Evolutionary conservation across 2,888 invertebrate genomes (phyloP).

Genomic region (Zaprionus bogoriensis): DNA sequence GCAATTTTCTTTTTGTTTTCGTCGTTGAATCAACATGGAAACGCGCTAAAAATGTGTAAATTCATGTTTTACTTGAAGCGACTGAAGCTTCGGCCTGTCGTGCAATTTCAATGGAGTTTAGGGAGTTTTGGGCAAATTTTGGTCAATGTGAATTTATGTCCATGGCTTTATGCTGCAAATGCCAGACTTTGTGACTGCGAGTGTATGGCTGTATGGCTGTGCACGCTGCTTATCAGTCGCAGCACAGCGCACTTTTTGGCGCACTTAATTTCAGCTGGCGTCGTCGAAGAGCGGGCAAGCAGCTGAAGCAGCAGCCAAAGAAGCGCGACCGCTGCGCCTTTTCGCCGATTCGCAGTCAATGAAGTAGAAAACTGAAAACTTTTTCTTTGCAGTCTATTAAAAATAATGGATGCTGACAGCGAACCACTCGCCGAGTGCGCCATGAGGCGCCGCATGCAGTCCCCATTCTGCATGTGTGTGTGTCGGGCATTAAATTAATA

Average conservation of each 20-base stretch:
- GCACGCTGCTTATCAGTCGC: conserved; percentile 63
- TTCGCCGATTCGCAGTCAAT: conserved; percentile 71
- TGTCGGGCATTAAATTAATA: conserved; percentile 58
- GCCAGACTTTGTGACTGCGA: conserved; percentile 35
- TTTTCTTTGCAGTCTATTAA: conserved; percentile 74
- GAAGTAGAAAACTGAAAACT: conserved; percentile 77
- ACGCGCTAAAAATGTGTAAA: conserved; percentile 18
- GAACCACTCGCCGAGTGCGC: conserved; percentile 52
- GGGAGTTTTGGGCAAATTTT: conserved; percentile 13
- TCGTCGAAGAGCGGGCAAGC: background rate
- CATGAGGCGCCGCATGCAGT: conserved; percentile 55
- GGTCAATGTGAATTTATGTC: conserved; percentile 64
- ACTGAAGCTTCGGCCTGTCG: conserved; percentile 1
- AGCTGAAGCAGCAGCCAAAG: background rate
- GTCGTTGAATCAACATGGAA: conserved; percentile 12
- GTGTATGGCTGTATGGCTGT: conserved; percentile 17
- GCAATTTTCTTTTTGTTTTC: background rate
- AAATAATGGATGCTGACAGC: conserved; percentile 71
- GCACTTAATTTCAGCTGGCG: conserved; percentile 68
- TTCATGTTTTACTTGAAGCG: conserved; percentile 6
- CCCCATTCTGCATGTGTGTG: conserved; percentile 24
- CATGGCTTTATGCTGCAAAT: conserved; percentile 48
- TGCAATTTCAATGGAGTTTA: conserved; percentile 49
- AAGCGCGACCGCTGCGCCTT: conserved; percentile 36
- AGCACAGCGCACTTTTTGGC: conserved; percentile 67